phyloP scores from a whole-genome alignment of 1,140 invertebrate genomes.

The Thereuonema tuberculata region DNA sequence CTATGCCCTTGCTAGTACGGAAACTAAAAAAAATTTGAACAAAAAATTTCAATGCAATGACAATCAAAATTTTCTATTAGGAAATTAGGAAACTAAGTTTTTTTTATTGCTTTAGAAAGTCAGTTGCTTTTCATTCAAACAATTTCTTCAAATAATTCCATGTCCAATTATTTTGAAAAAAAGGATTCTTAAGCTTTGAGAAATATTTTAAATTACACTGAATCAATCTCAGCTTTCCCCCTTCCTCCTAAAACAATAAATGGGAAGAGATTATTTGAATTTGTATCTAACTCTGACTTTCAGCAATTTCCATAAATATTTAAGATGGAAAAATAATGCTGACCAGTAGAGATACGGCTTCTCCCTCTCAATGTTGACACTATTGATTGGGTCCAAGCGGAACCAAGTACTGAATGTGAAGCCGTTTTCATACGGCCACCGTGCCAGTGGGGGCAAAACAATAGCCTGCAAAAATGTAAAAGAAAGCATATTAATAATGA shows the following conservation, averaged over 20 bases:
- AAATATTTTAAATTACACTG: too few species aligned
- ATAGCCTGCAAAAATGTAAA: slow-evolving; percentile 53
- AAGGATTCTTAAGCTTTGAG: too few species aligned
- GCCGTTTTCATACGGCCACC: slow-evolving; percentile 97
- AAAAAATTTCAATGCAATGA: slow-evolving; percentile 17
- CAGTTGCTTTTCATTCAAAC: too few species aligned
- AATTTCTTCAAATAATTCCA: too few species aligned
- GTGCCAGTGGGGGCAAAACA: slow-evolving; percentile 85
- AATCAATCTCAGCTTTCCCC: too few species aligned
- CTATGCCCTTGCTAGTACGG: slow-evolving; percentile 95
- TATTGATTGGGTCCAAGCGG: slow-evolving; percentile 93
- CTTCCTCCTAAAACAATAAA: too few species aligned
- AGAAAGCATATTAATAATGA: neutral
- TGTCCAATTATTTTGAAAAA: too few species aligned
- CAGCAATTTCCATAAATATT: too few species aligned
- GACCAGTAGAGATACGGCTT: slow-evolving; percentile 97
- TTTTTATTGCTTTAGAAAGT: too few species aligned
- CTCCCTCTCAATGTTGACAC: slow-evolving; percentile 94
- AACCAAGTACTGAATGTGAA: slow-evolving; percentile 99
- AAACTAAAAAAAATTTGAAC: slow-evolving; percentile 53
- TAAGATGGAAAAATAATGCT: slow-evolving; percentile 36
- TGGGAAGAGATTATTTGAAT: too few species aligned
- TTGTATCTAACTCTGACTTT: too few species aligned
- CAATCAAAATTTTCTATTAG: slow-evolving; percentile 11
- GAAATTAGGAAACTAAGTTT: too few species aligned